Conservation (phyloP, 1,140 invertebrate species). For the Neodiprion virginianus region DNA sequence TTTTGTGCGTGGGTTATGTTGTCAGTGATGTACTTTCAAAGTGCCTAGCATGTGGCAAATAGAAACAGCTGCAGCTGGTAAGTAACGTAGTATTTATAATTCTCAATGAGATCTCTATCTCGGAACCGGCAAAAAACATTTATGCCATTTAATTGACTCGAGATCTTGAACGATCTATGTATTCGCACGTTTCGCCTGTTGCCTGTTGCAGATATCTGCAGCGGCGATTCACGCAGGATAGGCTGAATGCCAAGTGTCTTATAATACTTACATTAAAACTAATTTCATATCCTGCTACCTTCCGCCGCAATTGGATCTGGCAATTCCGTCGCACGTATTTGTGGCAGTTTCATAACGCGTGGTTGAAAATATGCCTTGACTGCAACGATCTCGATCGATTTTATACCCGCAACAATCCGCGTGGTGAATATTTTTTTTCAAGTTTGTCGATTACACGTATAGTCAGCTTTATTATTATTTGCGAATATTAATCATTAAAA, state of each 20-base stretch:
- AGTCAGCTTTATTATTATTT: too few species aligned
- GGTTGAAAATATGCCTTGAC: not conserved
- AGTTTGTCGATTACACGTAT: not conserved
- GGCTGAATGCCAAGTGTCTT: slow-evolving; percentile 12
- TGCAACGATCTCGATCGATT: not conserved
- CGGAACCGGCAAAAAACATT: slow-evolving; percentile 24
- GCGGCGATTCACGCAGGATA: not conserved
- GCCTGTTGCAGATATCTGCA: not conserved
- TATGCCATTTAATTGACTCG: slow-evolving; percentile 17
- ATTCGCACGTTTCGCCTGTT: slow-evolving; percentile 10
- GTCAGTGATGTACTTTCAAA: slow-evolving; percentile 32
- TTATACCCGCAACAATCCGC: not conserved
- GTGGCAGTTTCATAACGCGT: not conserved
- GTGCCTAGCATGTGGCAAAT: slow-evolving; percentile 25
- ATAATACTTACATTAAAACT: not conserved
- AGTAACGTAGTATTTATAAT: slow-evolving; percentile 28
- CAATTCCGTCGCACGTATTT: not conserved
- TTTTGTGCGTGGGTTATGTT: slow-evolving; percentile 46
- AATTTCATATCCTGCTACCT: not conserved
- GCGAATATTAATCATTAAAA: too few species aligned
- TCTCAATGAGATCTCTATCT: slow-evolving; percentile 16
- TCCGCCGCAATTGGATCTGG: not conserved
- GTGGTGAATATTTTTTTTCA: not conserved
- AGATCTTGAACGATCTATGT: not conserved
- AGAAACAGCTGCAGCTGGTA: slow-evolving; percentile 38